Conservation (phyloP, 2,797 vertebrate genomes). For the Neosilurus mollespiculum region DNA sequence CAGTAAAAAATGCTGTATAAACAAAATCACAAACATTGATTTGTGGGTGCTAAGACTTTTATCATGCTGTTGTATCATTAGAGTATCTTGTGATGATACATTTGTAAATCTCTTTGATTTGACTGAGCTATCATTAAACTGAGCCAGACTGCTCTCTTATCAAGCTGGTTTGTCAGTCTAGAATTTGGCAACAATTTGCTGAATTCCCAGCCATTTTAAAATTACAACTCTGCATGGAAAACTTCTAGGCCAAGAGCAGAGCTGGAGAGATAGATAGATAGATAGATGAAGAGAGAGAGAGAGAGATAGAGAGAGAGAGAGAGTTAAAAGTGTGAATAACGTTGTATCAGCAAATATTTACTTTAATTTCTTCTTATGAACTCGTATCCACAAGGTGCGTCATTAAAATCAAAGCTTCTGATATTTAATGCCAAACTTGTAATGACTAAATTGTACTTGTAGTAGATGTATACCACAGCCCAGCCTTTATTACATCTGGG, state of each 20-base stretch:
- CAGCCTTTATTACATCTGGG: conserved; percentile 29
- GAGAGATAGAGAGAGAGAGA: conserved; percentile 33
- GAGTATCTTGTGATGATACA: conserved; percentile 40
- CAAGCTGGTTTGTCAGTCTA: conserved; percentile 49
- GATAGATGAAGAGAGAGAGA: not conserved
- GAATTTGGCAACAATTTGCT: conserved; percentile 51
- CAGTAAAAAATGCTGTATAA: conserved; percentile 46
- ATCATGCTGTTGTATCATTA: conserved; percentile 49
- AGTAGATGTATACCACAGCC: conserved; percentile 27
- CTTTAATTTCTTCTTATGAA: not conserved
- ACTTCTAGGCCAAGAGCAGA: conserved; percentile 44
- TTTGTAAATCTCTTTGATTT: conserved; percentile 46
- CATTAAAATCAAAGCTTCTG: not conserved
- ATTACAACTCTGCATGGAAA: conserved; percentile 55
- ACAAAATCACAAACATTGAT: conserved; percentile 42
- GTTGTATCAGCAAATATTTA: conserved; percentile 35
- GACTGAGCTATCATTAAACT: conserved; percentile 56
- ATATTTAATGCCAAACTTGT: conserved; percentile 22
- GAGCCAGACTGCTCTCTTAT: conserved; percentile 53
- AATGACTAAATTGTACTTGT: conserved; percentile 30
- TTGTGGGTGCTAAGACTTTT: conserved; percentile 42
- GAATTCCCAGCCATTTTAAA: conserved; percentile 54
- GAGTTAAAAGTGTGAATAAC: conserved; percentile 1
- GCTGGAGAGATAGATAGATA: conserved; percentile 12
- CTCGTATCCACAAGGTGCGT: not conserved